Percentiles rank a stretch among this genome's conserved stretches.
These are phyloP conservation scores for Dreissena rostriformis DNA, from an alignment of 1,140 invertebrate species.

Conservation along the genomic window DNA sequence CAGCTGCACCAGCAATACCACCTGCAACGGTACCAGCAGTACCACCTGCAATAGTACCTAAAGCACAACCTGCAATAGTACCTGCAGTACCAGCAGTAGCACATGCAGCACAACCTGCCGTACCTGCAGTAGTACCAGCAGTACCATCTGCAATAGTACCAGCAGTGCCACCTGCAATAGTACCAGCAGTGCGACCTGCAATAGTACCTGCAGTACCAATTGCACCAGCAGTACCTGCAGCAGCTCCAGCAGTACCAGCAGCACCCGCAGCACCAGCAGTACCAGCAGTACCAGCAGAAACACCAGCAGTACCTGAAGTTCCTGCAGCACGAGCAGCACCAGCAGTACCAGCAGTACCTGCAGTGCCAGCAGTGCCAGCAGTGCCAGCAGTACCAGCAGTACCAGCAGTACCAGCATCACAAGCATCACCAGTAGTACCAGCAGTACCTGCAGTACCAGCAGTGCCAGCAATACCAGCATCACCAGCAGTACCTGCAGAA, in stretches of 20 bases:
- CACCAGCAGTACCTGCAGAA: constrained; percentile 34
- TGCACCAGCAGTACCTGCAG: too few relatives aligned
- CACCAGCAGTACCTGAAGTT: too few relatives aligned
- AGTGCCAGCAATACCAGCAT: constrained; percentile 32
- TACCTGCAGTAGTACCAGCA: constrained; percentile 18
- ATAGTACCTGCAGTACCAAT: too few relatives aligned
- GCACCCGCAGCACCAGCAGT: too few relatives aligned
- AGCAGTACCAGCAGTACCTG: constrained; percentile 31
- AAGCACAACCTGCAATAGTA: constrained; percentile 35
- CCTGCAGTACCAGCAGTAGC: constrained; percentile 21
- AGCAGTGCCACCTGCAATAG: too few relatives aligned
- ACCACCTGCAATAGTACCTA: constrained; percentile 32
- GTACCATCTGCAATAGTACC: not conserved
- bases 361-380: constrained; percentile 28
- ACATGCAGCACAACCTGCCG: constrained; percentile 18
- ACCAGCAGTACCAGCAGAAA: too few relatives aligned
- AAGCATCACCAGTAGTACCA: constrained; percentile 25
- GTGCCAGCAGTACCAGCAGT: constrained; percentile 22
- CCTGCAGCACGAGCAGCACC: not conserved
- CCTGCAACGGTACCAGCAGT: constrained; percentile 30
- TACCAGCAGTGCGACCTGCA: too few relatives aligned
- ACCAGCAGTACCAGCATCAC: constrained; percentile 34
- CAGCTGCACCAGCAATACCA: constrained; percentile 37
- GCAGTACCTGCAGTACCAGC: constrained; percentile 36
- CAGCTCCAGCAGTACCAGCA: too few relatives aligned